Base-by-base conservation (phyloP, 1,140 invertebrate genomes). In the Ruditapes philippinarum region DNA sequence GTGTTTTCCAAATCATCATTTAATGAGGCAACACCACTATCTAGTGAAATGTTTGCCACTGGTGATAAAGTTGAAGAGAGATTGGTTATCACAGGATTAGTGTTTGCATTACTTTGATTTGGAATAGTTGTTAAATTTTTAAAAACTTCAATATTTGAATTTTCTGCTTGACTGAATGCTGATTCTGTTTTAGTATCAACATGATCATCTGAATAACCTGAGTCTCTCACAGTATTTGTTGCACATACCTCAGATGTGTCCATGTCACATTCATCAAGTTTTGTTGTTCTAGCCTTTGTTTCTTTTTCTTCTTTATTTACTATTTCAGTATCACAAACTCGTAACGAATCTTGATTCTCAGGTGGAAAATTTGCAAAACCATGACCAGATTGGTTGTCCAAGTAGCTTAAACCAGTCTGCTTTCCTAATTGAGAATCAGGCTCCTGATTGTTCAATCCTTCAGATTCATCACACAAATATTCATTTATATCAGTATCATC, bases 401-500 rank as follows among this genome's bases (percentile, higher is more conserved):
- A n/a, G n/a, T n/a, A n/a, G 51, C 19, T 57, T 5, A 5, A 14
- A 25, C 4, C 3, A 62, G 19, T 1, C 11, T 28, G 28, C 4
- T 62, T 62, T 25, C 19, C 25, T 25, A 62, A 28, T 42, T 73
- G 25, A 49, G 36, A 80, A 40, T 38, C 12, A 73, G 60, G 70
- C 11, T 42, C 28, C 11, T 57, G 31, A 33, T 42, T n/a, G 60
- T 22, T 19, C 31, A 70, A 12, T 65, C 19, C 36, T 42, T 74
- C 49, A 70, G 85, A 51, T 4, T 76, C 25, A 82, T 92, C 87
- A 62, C 62, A 60, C 22, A 94, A 80, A 89, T 93, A 93, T 42
- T 89, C 70, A 88, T 94, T 89, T 22, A 93, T 40, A 45, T 92
- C 90, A 42, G 90, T 86, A 45, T 90, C 89, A 88, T 93, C 87